Evolutionary conservation across 2,797 vertebrate genomes (phyloP), one percentile per base, ranked within the genome.

Genomic region (Threskiornis aethiopicus): DNA sequence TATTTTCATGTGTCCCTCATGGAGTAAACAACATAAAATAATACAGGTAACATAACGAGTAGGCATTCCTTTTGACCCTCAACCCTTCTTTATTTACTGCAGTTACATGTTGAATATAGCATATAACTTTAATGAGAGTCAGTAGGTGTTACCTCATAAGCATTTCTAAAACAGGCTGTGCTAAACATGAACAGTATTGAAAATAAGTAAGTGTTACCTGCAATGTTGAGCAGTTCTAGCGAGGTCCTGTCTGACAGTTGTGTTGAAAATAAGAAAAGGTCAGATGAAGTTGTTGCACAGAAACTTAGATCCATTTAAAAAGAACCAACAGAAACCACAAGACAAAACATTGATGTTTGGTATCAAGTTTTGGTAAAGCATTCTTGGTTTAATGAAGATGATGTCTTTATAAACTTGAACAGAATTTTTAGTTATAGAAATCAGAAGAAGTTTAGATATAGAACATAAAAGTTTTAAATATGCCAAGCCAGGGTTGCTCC

Each of bases 1-100:
- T 64, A 7, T 76, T 69, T 82, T 59, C 5, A 9, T 29, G 10
- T 42, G 8, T 28, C 1, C 0, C 3, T 3, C 6, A 2, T 37
- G 39, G 18, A 75, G 5, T 28, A 81, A 78, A 20, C 20, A 72
- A 9, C 3, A 49, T 67, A 10, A 42, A 9, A 47, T 78, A 42
- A 8, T 29, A 16, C 1, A 4, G 11, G 42, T 81, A 42, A 19
- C 8, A 11, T 39, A 31, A 61, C 2, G 2, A 39, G 3, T 44
- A 44, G 37, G 9, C 9, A 55, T 91, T 18, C 5, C 13, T 82
- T 89, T 73, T 59, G 13, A 57, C 2, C 0, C 1, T 61, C 10
- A 46, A 0, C 5, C 3, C 2, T 44, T 61, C 3, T 25, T 78
- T 66, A 11, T 90, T 81, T 87, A 20, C 5, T 69, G 16, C 15